Conservation (phyloP, 1,140 invertebrate species). For the Danaus melanippus region DNA sequence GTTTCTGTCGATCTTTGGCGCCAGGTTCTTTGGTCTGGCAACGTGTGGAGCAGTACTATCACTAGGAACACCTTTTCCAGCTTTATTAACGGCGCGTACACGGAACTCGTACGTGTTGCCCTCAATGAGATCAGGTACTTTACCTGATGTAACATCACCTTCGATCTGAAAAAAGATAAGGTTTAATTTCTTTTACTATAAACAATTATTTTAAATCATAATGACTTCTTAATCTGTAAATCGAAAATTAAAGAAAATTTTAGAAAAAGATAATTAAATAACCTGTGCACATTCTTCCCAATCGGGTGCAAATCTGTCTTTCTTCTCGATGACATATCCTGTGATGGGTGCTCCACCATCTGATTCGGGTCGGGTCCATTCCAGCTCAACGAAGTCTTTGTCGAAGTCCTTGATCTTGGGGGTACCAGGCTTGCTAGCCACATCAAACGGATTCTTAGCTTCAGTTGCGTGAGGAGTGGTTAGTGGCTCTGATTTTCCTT, state of each 20-base stretch:
- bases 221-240: not conserved
- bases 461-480: slow-evolving; percentile 90
- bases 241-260: slow-evolving; percentile 2
- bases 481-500: slow-evolving; percentile 96
- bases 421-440: slow-evolving; percentile 74
- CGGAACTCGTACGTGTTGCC: slow-evolving; percentile 96
- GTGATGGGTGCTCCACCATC: slow-evolving; percentile 94
- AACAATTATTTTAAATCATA: not conserved
- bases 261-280: not conserved
- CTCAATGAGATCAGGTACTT: slow-evolving; percentile 90
- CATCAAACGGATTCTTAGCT: slow-evolving; percentile 98
- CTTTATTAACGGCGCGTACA: slow-evolving; percentile 94
- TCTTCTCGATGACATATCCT: slow-evolving; percentile 96
- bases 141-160: slow-evolving; percentile 86
- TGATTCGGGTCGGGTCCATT: slow-evolving; percentile 88
- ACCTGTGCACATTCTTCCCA: slow-evolving; percentile 90
- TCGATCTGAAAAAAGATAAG: slow-evolving; percentile 70
- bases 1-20: slow-evolving; percentile 95
- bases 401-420: slow-evolving; percentile 95
- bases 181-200: slow-evolving; percentile 5
- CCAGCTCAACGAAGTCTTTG: slow-evolving; percentile 93
- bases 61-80: slow-evolving; percentile 92
- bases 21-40: slow-evolving; percentile 91
- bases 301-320: slow-evolving; percentile 89
- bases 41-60: slow-evolving; percentile 90